Conservation (phyloP, 1,140 invertebrate genomes). For the Heliconius hermathena region DNA sequence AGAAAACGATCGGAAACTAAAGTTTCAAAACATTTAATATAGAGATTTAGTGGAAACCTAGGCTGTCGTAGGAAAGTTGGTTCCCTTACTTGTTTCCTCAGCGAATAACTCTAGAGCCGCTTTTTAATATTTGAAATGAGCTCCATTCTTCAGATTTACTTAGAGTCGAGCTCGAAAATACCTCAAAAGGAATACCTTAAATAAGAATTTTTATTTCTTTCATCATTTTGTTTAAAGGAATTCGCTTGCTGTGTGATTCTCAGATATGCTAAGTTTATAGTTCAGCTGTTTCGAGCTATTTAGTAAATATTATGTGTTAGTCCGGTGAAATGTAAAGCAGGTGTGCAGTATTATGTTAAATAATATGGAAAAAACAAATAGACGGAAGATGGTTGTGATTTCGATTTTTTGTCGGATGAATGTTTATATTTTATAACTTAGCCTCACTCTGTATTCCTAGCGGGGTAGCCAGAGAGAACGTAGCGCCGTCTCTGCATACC, state of each 20-base stretch:
- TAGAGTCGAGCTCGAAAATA: constrained; percentile 45
- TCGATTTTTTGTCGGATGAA: neutral
- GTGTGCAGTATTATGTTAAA: neutral
- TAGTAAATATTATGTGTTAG: neutral
- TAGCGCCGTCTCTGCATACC: no score
- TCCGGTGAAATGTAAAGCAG: neutral
- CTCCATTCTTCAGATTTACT: constrained; percentile 56
- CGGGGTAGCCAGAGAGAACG: no score
- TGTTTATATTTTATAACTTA: no score
- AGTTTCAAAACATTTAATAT: constrained; percentile 27
- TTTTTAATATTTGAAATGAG: constrained; percentile 67
- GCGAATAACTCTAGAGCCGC: constrained; percentile 31
- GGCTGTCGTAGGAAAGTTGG: constrained; percentile 28
- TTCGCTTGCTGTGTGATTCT: constrained; percentile 34
- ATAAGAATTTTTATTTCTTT: constrained; percentile 46
- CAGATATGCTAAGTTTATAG: constrained; percentile 16
- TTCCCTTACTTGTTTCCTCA: constrained; percentile 31
- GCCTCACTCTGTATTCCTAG: no score
- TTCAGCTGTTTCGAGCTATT: neutral
- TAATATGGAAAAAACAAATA: neutral
- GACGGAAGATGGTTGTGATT: neutral
- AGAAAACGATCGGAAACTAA: constrained; percentile 1
- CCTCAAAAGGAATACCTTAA: constrained; percentile 49
- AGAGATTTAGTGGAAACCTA: constrained; percentile 19
- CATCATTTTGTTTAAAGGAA: constrained; percentile 45